Base-by-base conservation (phyloP, 1,140 invertebrate genomes). In the Plectrocnemia conspersa region DNA sequence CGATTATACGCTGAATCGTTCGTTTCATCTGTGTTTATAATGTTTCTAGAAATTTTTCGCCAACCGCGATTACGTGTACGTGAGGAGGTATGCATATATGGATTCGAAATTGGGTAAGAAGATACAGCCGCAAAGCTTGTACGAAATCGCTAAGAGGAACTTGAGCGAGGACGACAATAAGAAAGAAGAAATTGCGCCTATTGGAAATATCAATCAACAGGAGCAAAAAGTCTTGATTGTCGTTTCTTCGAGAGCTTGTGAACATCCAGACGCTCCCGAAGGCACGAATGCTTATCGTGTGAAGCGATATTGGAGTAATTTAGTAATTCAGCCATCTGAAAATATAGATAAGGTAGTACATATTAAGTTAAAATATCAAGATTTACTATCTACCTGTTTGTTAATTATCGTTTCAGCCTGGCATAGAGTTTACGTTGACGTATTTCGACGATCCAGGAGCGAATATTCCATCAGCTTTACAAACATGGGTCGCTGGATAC, bases 391-490 rank as follows among this genome's bases (percentile, higher is more conserved):
- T 10, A 45, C 1, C 3, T 27, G 18, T 27, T 27, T 45, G 13
- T 5, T 65, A 63, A n/a, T 59, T 76, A 73, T 68, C 15, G 18
- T 54, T 53, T 7, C 59, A 74, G 72, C 52, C 62, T 10, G 84
- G 85, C n/a, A 79, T 91, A 58, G 88, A 92, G 69, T 92, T 91
- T 71, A 80, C 83, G 21, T 74, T 93, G 4, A 92, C 89, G 1
- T 93, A 93, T 72, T 93, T 86, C 67, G 90, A 92, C 67, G 86
- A 91, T 76, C 88, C 89, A 13, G 89, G 87, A 3, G 74, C 87
- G 29, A 82, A 82, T 3, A 66, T 73, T 27, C 64, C 71, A 0
- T 61, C 68, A 1, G 32, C 60, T 7, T 41, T 58, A 22, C 56
- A 58, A 40, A 10, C 52, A 1, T 75, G 73, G 73, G 73, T 68